phyloP scores from a whole-genome alignment of 37 sponge, comb jelly and placozoan species.

The Oopsacas minuta region DNA sequence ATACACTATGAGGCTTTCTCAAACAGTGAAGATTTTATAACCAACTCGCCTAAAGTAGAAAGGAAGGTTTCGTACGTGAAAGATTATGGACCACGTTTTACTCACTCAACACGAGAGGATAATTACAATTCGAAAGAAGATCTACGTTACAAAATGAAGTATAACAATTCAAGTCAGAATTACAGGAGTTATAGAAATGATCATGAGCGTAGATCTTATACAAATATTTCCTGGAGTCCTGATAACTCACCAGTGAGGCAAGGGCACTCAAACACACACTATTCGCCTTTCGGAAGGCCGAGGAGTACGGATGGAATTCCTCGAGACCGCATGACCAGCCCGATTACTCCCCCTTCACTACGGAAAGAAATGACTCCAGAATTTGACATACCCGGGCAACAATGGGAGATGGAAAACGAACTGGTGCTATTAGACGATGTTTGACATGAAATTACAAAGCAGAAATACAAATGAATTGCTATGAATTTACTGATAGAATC shows the following conservation, averaged over 20 bases:
- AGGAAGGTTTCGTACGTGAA: neutral
- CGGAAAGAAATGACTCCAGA: neutral
- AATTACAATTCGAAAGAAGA: neutral
- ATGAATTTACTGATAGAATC: neutral
- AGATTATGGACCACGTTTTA: neutral
- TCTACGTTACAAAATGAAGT: neutral
- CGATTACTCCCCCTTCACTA: neutral
- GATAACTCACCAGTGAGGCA: neutral
- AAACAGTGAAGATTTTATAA: neutral
- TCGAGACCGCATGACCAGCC: neutral
- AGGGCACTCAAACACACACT: neutral
- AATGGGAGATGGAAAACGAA: conserved; percentile 9
- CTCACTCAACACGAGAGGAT: neutral
- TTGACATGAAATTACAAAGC: neutral
- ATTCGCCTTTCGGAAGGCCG: neutral
- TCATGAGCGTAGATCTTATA: neutral
- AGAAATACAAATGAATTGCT: neutral
- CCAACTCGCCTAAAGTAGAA: neutral
- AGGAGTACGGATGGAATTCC: neutral
- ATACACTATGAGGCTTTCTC: neutral
- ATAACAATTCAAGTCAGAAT: neutral
- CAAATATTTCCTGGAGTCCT: conserved; percentile 9
- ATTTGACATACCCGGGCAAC: neutral
- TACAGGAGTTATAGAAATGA: neutral
- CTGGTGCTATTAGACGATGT: neutral